Evolutionary conservation across 2,113 vertebrate species (phyloP), one percentile per base, ranked within the genome.

Genomic region (Nansenia antarctica): DNA sequence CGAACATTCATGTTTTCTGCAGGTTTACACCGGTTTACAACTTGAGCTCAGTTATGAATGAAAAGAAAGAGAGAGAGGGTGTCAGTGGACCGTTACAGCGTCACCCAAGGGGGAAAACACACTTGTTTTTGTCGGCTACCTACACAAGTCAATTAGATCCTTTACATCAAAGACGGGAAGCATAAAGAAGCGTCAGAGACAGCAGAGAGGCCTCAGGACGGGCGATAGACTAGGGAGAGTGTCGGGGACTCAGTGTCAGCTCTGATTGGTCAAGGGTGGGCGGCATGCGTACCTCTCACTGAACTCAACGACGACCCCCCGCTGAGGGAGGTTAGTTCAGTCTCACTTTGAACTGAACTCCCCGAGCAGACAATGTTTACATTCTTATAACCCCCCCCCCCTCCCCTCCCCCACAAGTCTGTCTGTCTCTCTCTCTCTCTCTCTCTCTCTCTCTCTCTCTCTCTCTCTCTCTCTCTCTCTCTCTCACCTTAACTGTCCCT

Each of bases 301-400:
- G 63, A 79, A 75, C 63, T 37, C 45, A 53, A 62, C 30, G 30
- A n/a, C 45, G 24, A 6, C 57, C 52, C 45, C 64, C 45, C 12
- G 69, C 76, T 77, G 81, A 82, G 83, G 77, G 69, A 81, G 80
- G 79, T 69, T 77, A 74, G 80, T 59, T 2, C 49, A 5, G 77
- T 32, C 78, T 74, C 61, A 74, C 90, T 91, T 90, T 87, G 88
- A 89, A 81, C 82, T 85, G 69, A 52, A 67, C 72, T 74, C 82
- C 76, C 80, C 20, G 85, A 83, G 82, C 81, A 84, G 80, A 86
- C 82, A 72, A 63, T 81, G 80, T 86, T 83, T 82, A 80, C 67
- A 47, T 83, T 80, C 80, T 81, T 81, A 60, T 29, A 55, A 62
- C 61, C n/a, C n/a, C n/a, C n/a, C n/a, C n/a, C n/a, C n/a, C 53